Base-by-base conservation (phyloP, 2,888 invertebrate species). In the Stomorhina lunata region DNA sequence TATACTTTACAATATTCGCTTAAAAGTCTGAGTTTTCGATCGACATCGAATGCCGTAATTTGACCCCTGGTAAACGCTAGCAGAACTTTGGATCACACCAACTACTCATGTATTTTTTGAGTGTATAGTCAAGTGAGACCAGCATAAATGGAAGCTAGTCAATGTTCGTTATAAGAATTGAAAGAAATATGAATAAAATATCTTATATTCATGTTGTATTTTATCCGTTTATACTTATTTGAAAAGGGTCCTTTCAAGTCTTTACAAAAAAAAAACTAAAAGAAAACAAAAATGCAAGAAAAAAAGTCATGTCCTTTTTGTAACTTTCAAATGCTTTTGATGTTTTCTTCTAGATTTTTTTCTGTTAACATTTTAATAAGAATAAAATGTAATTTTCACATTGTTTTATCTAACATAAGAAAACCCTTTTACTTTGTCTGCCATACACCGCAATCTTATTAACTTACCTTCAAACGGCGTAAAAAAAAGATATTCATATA, bases 351-450 rank as follows among this genome's bases (percentile, higher is more conserved):
- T 29, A 48, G 4, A 22, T 22, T n/a, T 40, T n/a, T 20, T 45
- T 75, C 57, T 57, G 32, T 29, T 48, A 69, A 73, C 48, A 57
- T 69, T 71, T 71, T 65, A 71, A 76, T 81, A 81, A 81, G 43
- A 76, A 81, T 50, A 76, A 71, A 80, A 53, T 50, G 53, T 61
- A 66, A 76, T 76, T 71, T 81, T 71, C 59, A 71, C 50, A 34
- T 71, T 76, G 66, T 77, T 61, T 61, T 66, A 50, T 37, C 37
- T 29, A 37, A 73, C 50, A 10, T 2, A 45, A 9, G 32, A 45
- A 20, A 32, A 5, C 63, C 57, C 57, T 72, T 71, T 78, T 37
- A 66, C 78, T 66, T n/a, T n/a, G n/a, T 65, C 22, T 20, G 20
- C 17, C 15, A 20, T 32, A 72, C 6, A 40, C 17, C 48, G 6